Evolutionary conservation across 1,140 invertebrate genomes (phyloP).

Genomic region (Drosophila athabasca): DNA sequence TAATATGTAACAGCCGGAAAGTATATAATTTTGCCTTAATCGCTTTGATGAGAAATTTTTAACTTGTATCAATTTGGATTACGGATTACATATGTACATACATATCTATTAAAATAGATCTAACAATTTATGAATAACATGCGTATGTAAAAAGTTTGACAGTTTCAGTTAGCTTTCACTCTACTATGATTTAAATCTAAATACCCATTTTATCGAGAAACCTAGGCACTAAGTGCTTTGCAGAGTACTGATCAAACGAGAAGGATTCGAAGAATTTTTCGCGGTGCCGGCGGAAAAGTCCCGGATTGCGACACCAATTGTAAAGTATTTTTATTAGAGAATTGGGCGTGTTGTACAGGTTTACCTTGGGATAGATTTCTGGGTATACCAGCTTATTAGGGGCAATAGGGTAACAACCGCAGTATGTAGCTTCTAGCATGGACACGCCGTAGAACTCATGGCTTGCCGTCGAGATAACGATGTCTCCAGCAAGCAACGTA

Average conservation of each 20-base stretch:
- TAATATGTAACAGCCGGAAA: too few species aligned
- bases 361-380: conserved; percentile 88
- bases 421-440: conserved; percentile 88
- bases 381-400: conserved; percentile 90
- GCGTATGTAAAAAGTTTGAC: too few species aligned
- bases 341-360: conserved; percentile 86
- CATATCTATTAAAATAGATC: too few species aligned
- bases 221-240: conserved; percentile 70
- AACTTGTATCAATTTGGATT: too few species aligned
- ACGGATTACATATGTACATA: too few species aligned
- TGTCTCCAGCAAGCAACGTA: conserved; percentile 85
- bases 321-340: conserved; percentile 85
- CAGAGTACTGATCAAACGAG: conserved; percentile 71
- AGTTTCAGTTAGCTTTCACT: too few species aligned
- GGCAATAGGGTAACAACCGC: conserved; percentile 88
- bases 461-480: conserved; percentile 89
- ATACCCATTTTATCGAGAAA: conserved; percentile 60
- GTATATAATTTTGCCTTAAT: too few species aligned
- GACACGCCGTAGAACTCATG: conserved; percentile 92
- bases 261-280: conserved; percentile 79
- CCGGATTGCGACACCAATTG: conserved; percentile 84
- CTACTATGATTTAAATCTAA: too few species aligned
- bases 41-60: too few species aligned
- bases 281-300: conserved; percentile 69
- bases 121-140: too few species aligned